These are phyloP conservation scores for Calameuta idolon DNA, from an alignment of 2,888 invertebrate species.

Conservation along the genomic window DNA sequence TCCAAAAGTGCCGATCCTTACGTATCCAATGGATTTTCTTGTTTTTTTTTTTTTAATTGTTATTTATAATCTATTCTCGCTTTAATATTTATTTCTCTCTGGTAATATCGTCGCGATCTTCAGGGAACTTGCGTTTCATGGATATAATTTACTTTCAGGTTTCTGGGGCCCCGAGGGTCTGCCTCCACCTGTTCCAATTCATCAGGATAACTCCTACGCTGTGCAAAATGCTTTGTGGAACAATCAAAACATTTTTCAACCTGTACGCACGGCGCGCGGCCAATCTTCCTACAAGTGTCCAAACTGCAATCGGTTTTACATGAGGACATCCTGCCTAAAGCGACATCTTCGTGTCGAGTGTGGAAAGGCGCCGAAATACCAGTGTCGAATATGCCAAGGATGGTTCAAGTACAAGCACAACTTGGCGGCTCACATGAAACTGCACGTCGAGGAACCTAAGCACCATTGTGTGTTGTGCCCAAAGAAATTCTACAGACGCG, in stretches of 20 bases:
- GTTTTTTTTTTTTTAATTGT: too few species aligned
- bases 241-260: slow-evolving; percentile 35
- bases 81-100: not conserved
- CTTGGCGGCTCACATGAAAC: slow-evolving; percentile 56
- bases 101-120: not conserved
- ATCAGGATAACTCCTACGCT: slow-evolving; percentile 11
- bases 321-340: slow-evolving; percentile 54
- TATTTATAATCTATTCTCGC: not conserved
- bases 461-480: slow-evolving; percentile 51
- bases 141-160: slow-evolving; percentile 47
- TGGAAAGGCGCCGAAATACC: slow-evolving; percentile 63
- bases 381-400: slow-evolving; percentile 60
- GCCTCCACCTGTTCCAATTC: slow-evolving; percentile 15
- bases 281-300: slow-evolving; percentile 70
- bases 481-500: slow-evolving; percentile 57
- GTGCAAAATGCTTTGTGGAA: slow-evolving; percentile 16
- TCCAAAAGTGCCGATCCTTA: not conserved
- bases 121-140: slow-evolving; percentile 16
- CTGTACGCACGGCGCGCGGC: slow-evolving; percentile 45
- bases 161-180: slow-evolving; percentile 36
- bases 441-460: slow-evolving; percentile 56
- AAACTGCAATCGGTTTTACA: slow-evolving; percentile 68
- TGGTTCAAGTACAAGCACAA: slow-evolving; percentile 63
- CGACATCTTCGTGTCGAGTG: slow-evolving; percentile 64
- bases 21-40: not conserved